Percentiles rank a stretch among this genome's conserved stretches.
These are phyloP conservation scores for Entelurus aequoreus DNA, from an alignment of 2,113 vertebrate genomes.

Conservation along the genomic window DNA sequence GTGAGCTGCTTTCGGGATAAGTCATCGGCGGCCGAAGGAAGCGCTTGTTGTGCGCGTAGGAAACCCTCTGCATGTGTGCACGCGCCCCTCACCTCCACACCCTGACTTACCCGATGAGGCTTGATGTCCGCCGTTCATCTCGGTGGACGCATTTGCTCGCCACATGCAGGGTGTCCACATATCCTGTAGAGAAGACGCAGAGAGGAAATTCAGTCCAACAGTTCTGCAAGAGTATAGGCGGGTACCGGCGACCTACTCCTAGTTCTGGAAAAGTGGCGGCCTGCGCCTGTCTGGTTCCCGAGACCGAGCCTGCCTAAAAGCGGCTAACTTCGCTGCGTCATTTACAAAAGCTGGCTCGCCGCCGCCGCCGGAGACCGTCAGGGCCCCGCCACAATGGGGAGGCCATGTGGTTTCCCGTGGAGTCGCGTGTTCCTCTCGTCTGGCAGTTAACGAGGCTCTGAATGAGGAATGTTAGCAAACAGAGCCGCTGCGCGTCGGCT, in stretches of 20 bases:
- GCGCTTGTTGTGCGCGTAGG: slow-evolving; percentile 8
- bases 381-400: slow-evolving; percentile 78
- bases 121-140: slow-evolving; percentile 21
- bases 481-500: slow-evolving; percentile 84
- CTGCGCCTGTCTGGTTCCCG: slow-evolving; percentile 40
- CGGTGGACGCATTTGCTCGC: slow-evolving; percentile 29
- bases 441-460: slow-evolving; percentile 91
- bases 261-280: slow-evolving; percentile 57
- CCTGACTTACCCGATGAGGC: slow-evolving; percentile 54
- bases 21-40: slow-evolving; percentile 2
- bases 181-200: slow-evolving; percentile 61
- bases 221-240: slow-evolving; percentile 65
- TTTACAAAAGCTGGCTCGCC: slow-evolving; percentile 40
- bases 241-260: slow-evolving; percentile 60
- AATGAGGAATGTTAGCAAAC: slow-evolving; percentile 95
- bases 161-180: slow-evolving; percentile 42
- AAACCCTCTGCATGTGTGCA: slow-evolving; percentile 25
- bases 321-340: slow-evolving; percentile 37
- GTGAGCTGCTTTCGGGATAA: slow-evolving; percentile 20
- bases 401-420: slow-evolving; percentile 77
- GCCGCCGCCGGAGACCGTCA: slow-evolving; percentile 67
- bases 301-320: slow-evolving; percentile 29
- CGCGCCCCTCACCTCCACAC: slow-evolving; percentile 19
- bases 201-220: slow-evolving; percentile 63
- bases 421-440: slow-evolving; percentile 83